Evolutionary conservation across 2,888 invertebrate genomes (phyloP).

Genomic region (Tinea trinotella): DNA sequence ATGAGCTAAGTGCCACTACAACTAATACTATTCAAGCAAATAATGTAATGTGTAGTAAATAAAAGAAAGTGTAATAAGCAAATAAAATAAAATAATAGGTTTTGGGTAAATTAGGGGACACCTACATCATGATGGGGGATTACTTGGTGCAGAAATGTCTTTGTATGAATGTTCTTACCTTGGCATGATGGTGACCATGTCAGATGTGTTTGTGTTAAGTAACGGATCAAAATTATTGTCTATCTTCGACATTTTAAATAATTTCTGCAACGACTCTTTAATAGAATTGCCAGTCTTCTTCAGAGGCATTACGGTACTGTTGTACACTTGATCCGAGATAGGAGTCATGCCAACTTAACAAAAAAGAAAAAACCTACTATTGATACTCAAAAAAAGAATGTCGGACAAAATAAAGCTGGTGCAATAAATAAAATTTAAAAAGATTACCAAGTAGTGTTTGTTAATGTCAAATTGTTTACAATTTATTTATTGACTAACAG

Average conservation of each 20-base stretch:
- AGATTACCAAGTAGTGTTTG: neutral
- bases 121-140: no score
- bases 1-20: neutral
- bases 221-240: conserved; percentile 25
- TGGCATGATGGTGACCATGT: conserved; percentile 28
- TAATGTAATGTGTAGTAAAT: no score
- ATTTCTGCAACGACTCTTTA: neutral
- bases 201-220: conserved; percentile 29
- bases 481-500: no score
- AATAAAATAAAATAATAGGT: no score
- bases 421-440: neutral
- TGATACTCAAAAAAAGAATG: neutral
- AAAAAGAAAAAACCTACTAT: conserved; percentile 30
- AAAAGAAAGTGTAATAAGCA: no score
- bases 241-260: neutral
- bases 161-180: no score
- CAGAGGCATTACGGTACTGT: conserved; percentile 69
- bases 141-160: no score
- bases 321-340: conserved; percentile 76
- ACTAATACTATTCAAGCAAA: no score
- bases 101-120: no score
- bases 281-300: neutral
- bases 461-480: neutral
- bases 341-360: conserved; percentile 69
- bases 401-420: neutral